Base-by-base conservation (phyloP, 2,888 invertebrate genomes). In the Parnassius mnemosyne region DNA sequence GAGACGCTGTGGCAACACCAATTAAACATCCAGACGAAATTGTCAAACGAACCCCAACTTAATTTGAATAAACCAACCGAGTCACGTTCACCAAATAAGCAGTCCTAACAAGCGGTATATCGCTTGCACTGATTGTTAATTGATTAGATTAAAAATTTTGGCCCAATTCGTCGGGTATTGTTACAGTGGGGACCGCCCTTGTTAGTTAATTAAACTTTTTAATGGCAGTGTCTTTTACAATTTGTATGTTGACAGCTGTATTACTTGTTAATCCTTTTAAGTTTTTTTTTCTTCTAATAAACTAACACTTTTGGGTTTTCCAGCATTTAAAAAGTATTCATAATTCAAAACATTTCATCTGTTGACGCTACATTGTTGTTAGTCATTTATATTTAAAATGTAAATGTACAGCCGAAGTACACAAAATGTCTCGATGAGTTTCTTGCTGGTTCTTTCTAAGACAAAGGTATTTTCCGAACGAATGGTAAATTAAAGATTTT, bases 91-190 rank as follows among this genome's bases (percentile, higher is more conserved):
- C 75, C 84, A 89, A 90, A 91, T 91, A 91, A 89, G 83, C 87
- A 87, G 84, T 78, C 81, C 84, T 89, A 90, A 91, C 90, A 87
- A 90, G 89, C 87, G 85, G 85, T 86, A 85, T 90, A 89, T 90
- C 89, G 88, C 81, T 90, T 87, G 87, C 89, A 85, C 88, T 92
- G 92, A 92, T 92, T 92, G 92, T 85, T 92, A 92, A 92, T 92
- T 92, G 92, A 92, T 92, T 90, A 83, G 87, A 91, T 92, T 92
- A 90, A 89, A 90, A 91, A 89, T 80, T 87, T 89, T 83, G 83
- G 74, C 78, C 85, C 83, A 86, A 89, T 85, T 83, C 84, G 63
- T 78, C 74, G 80, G 77, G 82, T 81, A 89, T 89, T 89, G 88
- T 88, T 80, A 80, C 84, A 79, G 68, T 69, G 80, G 84, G 84